Conservation (phyloP, 2,888 invertebrate species). For the Eumacrocentrus americanus region DNA sequence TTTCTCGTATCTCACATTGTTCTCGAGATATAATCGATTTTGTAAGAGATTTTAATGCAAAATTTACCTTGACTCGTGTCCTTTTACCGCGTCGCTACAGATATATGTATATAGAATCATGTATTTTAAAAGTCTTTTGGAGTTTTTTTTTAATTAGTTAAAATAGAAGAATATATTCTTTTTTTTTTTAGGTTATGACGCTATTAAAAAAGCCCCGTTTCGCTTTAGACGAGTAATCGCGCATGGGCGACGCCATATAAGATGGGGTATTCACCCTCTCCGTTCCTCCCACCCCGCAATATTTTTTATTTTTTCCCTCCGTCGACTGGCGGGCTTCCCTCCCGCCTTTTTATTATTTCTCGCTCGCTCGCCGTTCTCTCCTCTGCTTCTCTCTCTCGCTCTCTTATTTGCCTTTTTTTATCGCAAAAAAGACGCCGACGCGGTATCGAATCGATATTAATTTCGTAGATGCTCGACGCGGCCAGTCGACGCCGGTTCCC, state of each 20-base stretch:
- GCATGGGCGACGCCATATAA: conserved; percentile 27
- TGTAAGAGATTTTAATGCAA: too few relatives aligned
- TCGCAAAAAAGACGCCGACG: conserved; percentile 16
- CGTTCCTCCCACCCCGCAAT: conserved; percentile 19
- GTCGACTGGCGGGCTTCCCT: conserved; percentile 15
- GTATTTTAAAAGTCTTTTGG: too few relatives aligned
- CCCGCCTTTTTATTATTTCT: conserved; percentile 24
- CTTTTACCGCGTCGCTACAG: background rate
- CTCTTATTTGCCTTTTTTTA: conserved; percentile 28
- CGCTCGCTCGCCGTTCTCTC: conserved; percentile 19
- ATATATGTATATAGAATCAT: background rate
- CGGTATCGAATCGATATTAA: conserved; percentile 32
- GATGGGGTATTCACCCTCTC: conserved; percentile 20
- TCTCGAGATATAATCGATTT: too few relatives aligned
- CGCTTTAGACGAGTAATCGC: conserved; percentile 4
- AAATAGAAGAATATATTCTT: too few relatives aligned
- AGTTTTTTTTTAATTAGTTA: conserved; percentile 2
- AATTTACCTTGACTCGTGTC: background rate
- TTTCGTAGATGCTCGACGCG: conserved; percentile 25
- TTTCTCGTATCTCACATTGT: too few relatives aligned
- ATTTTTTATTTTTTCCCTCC: conserved; percentile 24
- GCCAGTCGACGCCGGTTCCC: conserved; percentile 13
- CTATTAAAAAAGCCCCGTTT: background rate
- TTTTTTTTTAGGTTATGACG: too few relatives aligned
- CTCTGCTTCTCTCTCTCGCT: conserved; percentile 29